These are phyloP conservation scores for Pagetopsis macropterus DNA, from an alignment of 2,797 vertebrate species.

Conservation along the genomic window DNA sequence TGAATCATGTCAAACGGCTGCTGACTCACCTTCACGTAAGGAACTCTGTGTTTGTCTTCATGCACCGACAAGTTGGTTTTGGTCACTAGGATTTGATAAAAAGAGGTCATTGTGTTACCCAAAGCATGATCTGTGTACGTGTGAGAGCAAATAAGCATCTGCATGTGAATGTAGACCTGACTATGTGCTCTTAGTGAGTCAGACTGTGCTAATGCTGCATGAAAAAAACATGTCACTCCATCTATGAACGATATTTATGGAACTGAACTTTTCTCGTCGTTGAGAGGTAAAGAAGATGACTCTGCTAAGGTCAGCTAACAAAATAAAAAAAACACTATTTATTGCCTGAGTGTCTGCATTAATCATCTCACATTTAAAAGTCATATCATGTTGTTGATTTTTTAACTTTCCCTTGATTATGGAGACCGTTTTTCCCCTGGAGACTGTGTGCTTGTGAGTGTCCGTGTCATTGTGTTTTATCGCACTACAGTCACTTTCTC, in stretches of 20 bases:
- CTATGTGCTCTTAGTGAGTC: slow-evolving; percentile 39
- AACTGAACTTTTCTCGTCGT: slow-evolving; percentile 41
- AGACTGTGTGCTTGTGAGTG: not conserved
- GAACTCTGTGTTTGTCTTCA: slow-evolving; percentile 95
- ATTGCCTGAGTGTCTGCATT: slow-evolving; percentile 28
- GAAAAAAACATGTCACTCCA: not conserved
- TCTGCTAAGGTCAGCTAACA: slow-evolving; percentile 2
- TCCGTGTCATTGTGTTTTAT: slow-evolving; percentile 21
- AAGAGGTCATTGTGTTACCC: slow-evolving; percentile 46
- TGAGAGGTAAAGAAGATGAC: slow-evolving; percentile 23
- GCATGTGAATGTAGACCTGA: slow-evolving; percentile 25
- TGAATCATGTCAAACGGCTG: slow-evolving; percentile 20
- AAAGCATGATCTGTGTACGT: slow-evolving; percentile 13
- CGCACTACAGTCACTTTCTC: slow-evolving; percentile 22
- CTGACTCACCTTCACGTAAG: slow-evolving; percentile 92
- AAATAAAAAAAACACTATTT: not conserved
- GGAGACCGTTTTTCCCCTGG: slow-evolving; percentile 7
- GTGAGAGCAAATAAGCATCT: slow-evolving; percentile 21
- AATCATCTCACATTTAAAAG: slow-evolving; percentile 37
- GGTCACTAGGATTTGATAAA: slow-evolving; percentile 83
- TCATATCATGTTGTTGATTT: slow-evolving; percentile 28
- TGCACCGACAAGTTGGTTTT: slow-evolving; percentile 96
- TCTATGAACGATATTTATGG: slow-evolving; percentile 21
- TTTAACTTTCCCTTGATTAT: slow-evolving; percentile 34
- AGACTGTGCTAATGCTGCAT: slow-evolving; percentile 5